Evolutionary conservation across 2,797 vertebrate genomes (phyloP).

Genomic region (Decapterus maruadsi): DNA sequence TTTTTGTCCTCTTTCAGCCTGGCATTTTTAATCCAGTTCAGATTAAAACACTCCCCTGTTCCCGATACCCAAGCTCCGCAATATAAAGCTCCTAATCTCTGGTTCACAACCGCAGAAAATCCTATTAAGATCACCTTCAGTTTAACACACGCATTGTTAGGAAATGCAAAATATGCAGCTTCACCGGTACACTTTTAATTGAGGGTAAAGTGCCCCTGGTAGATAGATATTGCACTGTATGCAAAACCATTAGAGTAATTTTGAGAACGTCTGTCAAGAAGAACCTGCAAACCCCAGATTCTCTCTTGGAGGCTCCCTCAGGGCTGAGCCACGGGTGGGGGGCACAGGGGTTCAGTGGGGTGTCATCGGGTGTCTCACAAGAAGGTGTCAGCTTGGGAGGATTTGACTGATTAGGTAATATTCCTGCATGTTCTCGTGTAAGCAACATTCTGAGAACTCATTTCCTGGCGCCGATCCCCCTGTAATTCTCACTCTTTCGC

Average conservation of each 20-base stretch:
- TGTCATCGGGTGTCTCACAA: conserved; percentile 79
- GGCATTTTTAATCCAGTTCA: conserved; percentile 81
- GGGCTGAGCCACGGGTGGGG: conserved; percentile 78
- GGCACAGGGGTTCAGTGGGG: conserved; percentile 70
- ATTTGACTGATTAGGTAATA: conserved; percentile 91
- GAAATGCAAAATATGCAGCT: conserved; percentile 88
- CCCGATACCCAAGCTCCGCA: conserved; percentile 72
- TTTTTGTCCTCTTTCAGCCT: conserved; percentile 68
- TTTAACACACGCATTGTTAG: conserved; percentile 87
- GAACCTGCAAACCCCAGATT: conserved; percentile 76
- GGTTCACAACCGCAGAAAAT: conserved; percentile 87
- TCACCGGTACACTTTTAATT: conserved; percentile 85
- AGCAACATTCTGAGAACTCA: conserved; percentile 87
- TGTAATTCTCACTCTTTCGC: conserved; percentile 78
- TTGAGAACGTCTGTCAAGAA: conserved; percentile 82
- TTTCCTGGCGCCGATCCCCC: conserved; percentile 80
- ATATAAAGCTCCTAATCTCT: conserved; percentile 89
- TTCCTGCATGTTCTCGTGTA: conserved; percentile 87
- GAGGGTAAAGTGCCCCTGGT: conserved; percentile 82
- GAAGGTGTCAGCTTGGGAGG: conserved; percentile 86
- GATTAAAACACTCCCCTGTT: conserved; percentile 85
- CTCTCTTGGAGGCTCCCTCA: conserved; percentile 83
- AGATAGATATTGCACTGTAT: conserved; percentile 77
- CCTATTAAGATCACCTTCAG: conserved; percentile 90
- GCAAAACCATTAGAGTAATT: conserved; percentile 83